phyloP scores from a whole-genome alignment of 1,140 invertebrate species.

The Meteorus sp. region DNA sequence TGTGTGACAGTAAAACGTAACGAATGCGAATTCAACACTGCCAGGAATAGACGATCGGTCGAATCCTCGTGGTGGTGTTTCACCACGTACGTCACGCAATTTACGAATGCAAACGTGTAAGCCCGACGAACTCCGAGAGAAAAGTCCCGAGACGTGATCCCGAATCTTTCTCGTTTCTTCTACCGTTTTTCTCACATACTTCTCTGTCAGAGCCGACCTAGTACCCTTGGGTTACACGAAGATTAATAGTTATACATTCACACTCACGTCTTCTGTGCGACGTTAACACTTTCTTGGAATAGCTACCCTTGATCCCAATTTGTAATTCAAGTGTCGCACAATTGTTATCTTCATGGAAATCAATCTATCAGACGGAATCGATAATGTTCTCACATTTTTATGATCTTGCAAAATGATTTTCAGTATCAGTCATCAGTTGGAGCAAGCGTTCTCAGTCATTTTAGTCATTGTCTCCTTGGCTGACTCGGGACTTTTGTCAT shows the following conservation, averaged over 20 bases:
- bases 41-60: constrained; percentile 54
- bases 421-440: too few relatives aligned
- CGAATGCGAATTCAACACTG: constrained; percentile 48
- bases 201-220: constrained; percentile 17
- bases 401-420: too few relatives aligned
- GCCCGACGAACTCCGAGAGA: constrained; percentile 16
- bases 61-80: constrained; percentile 36
- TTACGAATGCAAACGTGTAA: constrained; percentile 27
- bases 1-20: constrained; percentile 40
- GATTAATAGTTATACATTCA: constrained; percentile 6
- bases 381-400: background rate
- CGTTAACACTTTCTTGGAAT: constrained; percentile 15
- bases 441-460: too few relatives aligned
- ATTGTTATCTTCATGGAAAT: background rate
- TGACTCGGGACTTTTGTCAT: too few relatives aligned
- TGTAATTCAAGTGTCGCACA: background rate
- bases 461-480: too few relatives aligned
- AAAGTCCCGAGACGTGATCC: background rate
- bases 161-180: background rate
- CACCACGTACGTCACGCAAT: constrained; percentile 41
- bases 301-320: constrained; percentile 20
- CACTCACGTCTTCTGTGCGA: background rate
- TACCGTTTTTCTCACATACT: too few relatives aligned
- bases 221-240: constrained; percentile 17
- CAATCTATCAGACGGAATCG: too few relatives aligned